Base-by-base conservation (phyloP, 53 echinoderm and acorn worm species). In the Mesocentrotus franciscanus region DNA sequence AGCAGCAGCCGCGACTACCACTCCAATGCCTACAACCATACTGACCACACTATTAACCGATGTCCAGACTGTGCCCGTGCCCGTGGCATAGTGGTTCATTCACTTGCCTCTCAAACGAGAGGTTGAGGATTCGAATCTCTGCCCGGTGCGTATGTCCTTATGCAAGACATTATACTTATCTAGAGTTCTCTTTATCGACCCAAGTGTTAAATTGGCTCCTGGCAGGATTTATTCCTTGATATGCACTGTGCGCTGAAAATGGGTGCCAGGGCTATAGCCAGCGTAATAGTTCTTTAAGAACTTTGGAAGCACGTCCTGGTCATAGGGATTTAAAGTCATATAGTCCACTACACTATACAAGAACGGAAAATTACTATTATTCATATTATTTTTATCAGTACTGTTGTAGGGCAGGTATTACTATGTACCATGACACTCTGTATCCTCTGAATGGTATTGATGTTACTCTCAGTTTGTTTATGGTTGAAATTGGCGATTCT, bases 81-180 rank as follows among this genome's bases (percentile, higher is more conserved):
- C 61, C 15, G 1, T 18, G n/a, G 81, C 42, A 81, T 81, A 81
- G 22, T 17, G 81, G 81, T 81, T 39, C 20, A 81, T 39, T 30
- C 33, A 33, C 36, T 81, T 81, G 22, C 36, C 81, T 81, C 81
- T 81, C 81, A 42, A 39, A 32, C 76, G 76, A 76, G 33, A 76
- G 76, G 30, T 76, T 76, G 30, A 76, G 76, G 18, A 39, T 81
- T 81, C 81, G 81, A 81, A 81, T 42, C 42, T 81, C 18, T 81
- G 81, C 42, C 81, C 81, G 81, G 76, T 81, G 36, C 81, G 81
- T 81, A 81, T 81, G 81, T 81, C 42, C 42, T 81, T 81, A 81
- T 42, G 36, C 18, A 74, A 74, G 32, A 18, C 32, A 74, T 74
- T 30, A 30, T 30, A 10, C 49, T 6, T 49, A 49, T 49, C 49